Base-by-base conservation (phyloP, 1,140 invertebrate genomes). In the Orchestia grillus region DNA sequence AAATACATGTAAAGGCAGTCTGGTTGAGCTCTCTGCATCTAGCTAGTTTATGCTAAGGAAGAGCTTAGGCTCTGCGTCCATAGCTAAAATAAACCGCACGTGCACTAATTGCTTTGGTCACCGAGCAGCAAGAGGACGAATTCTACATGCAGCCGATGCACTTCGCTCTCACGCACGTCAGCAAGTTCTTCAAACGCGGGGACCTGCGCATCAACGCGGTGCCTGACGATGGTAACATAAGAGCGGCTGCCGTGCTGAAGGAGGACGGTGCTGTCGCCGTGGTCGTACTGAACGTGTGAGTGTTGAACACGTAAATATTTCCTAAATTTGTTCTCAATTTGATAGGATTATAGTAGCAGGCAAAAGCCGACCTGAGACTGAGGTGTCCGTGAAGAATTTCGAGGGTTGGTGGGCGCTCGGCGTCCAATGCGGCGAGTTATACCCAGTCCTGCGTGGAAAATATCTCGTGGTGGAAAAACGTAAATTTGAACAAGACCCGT, bases 161-260 rank as follows among this genome's bases (percentile, higher is more conserved):
- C 97, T 98, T 98, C 97, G 97, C 97, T 11, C 96, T 98, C 96
- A 97, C 97, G 0, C 98, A 98, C 97, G 98, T 99, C 96, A 98
- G 98, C 88, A 98, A 98, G 97, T 99, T 99, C 97, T 97, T 99
- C n/a, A 98, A 98, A 0, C 97, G 96, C 90, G 41, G 95, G 0
- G 57, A 47, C 53, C 0, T 87, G 47, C 88, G 88, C 47, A 42
- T 87, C 53, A 41, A 90, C 95, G 41, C 91, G 11, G 44, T 94
- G 41, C 43, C 44, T 45, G 44, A 40, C 97, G 28, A 8, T 40
- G 92, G 47, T 40, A 47, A 44, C 40, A 47, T 94, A 0, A 94
- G 40, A 44, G 92, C 92, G 6, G 92, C 92, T n/a, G 43, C 92
- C 44, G 92, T 94, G 40, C 43, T 45, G 44, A 94, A 47, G 44